Evolutionary conservation across 2,113 vertebrate species (phyloP), one percentile per base, ranked within the genome.

Genomic region (Polypterus bichir): DNA sequence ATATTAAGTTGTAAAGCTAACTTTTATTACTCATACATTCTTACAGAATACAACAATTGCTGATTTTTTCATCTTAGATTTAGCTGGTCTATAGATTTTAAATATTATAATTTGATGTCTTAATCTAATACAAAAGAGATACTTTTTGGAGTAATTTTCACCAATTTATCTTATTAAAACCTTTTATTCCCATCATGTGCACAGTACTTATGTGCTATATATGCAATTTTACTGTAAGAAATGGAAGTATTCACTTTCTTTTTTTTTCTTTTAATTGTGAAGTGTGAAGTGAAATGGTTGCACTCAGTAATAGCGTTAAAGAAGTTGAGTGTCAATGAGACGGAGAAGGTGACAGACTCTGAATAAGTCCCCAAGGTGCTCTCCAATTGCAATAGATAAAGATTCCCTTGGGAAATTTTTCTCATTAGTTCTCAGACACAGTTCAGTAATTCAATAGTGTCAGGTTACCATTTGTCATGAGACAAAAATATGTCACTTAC

Each of bases 361-460:
- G 81, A 91, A 88, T 69, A 74, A 83, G 88, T 89, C 91, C 90
- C 91, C 64, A 85, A 89, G 91, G 92, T 94, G 88, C 85, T 90
- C 86, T 94, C 84, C 66, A 76, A 89, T 81, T 88, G 88, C 85
- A 81, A 81, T 85, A 92, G 91, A 91, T 93, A 95, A 90, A 97
- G 88, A 90, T 92, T 91, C 92, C 85, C 87, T 61, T 75, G 89
- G 88, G 93, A 92, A 88, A 89, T 85, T 87, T 88, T 89, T 91
- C 89, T 95, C 91, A 96, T 97, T 98, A 94, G 91, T 91, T 89
- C 82, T 92, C 84, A 92, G 92, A 89, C 84, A 92, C 90, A 93
- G 89, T 91, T 93, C 88, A 86, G 90, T 91, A 94, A 97, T 88
- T 92, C 89, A 87, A 85, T 88, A 88, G 86, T 89, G 87, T 86